Evolutionary conservation across 2,888 invertebrate species (phyloP).

Genomic region (Diplazon laetatorius): DNA sequence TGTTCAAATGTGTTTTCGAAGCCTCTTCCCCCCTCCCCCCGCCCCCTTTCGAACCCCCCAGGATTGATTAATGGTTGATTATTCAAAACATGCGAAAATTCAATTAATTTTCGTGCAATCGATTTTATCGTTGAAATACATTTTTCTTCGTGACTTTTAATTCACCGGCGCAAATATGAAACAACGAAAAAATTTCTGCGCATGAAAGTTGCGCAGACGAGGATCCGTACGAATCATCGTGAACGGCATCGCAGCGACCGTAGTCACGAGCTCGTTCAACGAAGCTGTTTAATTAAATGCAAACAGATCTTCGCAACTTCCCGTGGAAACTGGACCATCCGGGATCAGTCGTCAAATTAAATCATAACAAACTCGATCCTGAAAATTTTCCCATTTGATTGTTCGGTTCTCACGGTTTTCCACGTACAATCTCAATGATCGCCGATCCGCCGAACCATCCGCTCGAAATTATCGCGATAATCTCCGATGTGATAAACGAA

Average conservation of each 20-base stretch:
- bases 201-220: too few relatives aligned
- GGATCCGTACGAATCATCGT: neutral
- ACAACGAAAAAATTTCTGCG: too few relatives aligned
- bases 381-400: slow-evolving; percentile 44
- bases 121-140: too few relatives aligned
- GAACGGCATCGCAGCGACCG: neutral
- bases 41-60: neutral
- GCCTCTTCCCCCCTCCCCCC: neutral
- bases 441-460: neutral
- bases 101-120: neutral
- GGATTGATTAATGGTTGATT: neutral
- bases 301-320: slow-evolving; percentile 38
- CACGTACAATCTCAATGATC: neutral
- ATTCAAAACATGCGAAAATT: neutral
- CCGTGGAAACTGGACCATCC: slow-evolving; percentile 29
- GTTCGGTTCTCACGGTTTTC: neutral
- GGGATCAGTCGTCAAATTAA: slow-evolving; percentile 50
- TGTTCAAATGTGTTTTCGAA: neutral
- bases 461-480: slow-evolving; percentile 19
- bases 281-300: slow-evolving; percentile 47
- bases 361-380: slow-evolving; percentile 53
- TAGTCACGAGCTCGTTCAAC: slow-evolving; percentile 8
- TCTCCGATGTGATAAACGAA: neutral
- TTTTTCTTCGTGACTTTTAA: too few relatives aligned
- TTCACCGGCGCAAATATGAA: too few relatives aligned